phyloP scores from a whole-genome alignment of 2,888 invertebrate genomes.

The Desoria tigrina region DNA sequence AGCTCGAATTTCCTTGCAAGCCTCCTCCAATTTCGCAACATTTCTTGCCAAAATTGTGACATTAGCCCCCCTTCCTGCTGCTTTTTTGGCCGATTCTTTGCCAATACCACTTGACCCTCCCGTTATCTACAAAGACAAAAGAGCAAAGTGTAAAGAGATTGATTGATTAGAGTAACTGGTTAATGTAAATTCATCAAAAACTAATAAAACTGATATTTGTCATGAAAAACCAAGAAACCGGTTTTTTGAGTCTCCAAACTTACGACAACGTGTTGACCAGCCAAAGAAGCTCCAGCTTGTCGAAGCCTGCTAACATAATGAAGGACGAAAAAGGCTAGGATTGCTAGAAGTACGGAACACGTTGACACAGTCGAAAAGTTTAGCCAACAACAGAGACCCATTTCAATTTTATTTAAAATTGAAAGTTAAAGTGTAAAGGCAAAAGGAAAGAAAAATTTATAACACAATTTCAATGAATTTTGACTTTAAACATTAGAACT shows the following conservation, averaged over 20 bases:
- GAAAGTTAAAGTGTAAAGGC: neutral
- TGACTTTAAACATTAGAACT: too few relatives aligned
- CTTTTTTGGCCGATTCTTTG: slow-evolving; percentile 75
- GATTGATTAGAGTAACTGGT: neutral
- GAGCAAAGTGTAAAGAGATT: slow-evolving; percentile 22
- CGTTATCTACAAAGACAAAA: slow-evolving; percentile 65
- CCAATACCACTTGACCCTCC: slow-evolving; percentile 98
- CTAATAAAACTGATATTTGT: neutral
- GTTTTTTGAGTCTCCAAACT: slow-evolving; percentile 4
- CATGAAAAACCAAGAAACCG: neutral
- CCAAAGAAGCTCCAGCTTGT: slow-evolving; percentile 22
- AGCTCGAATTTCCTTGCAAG: slow-evolving; percentile 57
- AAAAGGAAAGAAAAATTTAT: neutral
- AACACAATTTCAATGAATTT: too few relatives aligned
- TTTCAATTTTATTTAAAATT: neutral
- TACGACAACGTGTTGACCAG: slow-evolving; percentile 38
- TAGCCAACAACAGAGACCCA: slow-evolving; percentile 19
- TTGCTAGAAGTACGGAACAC: neutral
- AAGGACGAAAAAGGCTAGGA: slow-evolving; percentile 4
- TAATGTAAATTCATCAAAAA: neutral
- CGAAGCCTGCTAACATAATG: slow-evolving; percentile 23
- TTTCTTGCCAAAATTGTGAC: slow-evolving; percentile 90
- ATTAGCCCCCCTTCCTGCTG: slow-evolving; percentile 77
- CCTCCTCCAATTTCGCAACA: slow-evolving; percentile 66
- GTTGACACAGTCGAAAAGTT: neutral